A percentile compares a stretch with the other conserved stretches of the same genome.
Conservation (phyloP, 2,888 invertebrate species). For the Teleogryllus oceanicus region DNA sequence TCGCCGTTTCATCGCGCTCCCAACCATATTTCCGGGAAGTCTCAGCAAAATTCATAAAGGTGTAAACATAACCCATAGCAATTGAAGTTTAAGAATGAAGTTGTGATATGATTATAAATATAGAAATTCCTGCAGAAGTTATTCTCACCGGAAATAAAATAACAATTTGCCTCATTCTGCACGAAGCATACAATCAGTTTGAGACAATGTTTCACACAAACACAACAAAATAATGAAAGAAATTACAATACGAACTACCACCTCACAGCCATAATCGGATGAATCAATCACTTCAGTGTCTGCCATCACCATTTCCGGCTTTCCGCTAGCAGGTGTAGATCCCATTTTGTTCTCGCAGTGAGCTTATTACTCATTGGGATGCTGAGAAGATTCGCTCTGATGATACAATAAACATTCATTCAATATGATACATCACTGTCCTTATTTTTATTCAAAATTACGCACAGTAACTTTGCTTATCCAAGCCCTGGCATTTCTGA, state of each 20-base stretch:
- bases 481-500: not conserved
- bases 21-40: not conserved
- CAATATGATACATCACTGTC: not conserved
- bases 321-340: conserved; percentile 28
- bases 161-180: not conserved
- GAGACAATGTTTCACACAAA: not conserved
- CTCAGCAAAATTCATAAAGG: not conserved
- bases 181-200: not conserved
- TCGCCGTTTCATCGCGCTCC: not conserved
- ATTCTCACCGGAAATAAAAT: not conserved
- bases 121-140: not conserved
- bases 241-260: not conserved
- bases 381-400: not conserved
- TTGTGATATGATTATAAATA: not conserved
- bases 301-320: conserved; percentile 32
- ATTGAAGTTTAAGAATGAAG: not conserved
- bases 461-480: not conserved
- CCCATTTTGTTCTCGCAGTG: not conserved
- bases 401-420: not conserved
- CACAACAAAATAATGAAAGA: not conserved
- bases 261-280: conserved; percentile 25
- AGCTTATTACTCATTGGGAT: not conserved
- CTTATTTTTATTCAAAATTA: not conserved
- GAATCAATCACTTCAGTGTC: conserved; percentile 31
- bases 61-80: conserved; percentile 3